Evolutionary conservation across 1,140 invertebrate species (phyloP), one percentile per base, ranked within the genome.

Genomic region (Spodoptera frugiperda): DNA sequence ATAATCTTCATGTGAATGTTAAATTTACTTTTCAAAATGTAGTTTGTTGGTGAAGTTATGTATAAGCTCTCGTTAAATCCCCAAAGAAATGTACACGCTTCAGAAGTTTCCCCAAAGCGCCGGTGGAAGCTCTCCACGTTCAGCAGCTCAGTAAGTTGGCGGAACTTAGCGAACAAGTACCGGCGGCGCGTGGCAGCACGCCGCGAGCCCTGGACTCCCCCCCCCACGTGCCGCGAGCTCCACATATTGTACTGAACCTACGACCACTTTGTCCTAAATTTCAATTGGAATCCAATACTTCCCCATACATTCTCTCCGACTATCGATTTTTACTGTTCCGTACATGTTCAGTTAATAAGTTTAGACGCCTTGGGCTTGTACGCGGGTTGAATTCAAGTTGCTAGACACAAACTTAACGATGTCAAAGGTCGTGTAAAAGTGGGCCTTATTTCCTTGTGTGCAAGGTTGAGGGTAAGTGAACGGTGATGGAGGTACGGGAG

Each of bases 261-360:
- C n/a, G 11, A 25, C 9, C 44, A 21, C 30, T 72, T 72, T 72
- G 55, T 57, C 57, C 39, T 12, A 57, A 33, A 72, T 72, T 68
- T 72, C 68, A 57, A 72, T 72, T 54, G 55, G 68, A n/a, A 15
- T 19, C 15, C 17, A 21, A 65, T 65, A 65, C 33, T 57, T 55
- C 21, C n/a, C 33, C 53, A 72, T 46, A 72, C 67, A 70, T 70
- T 70, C 51, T 53, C 46, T 55, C 57, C 15, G 33, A 19, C n/a
- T 11, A 72, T 72, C 53, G 68, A 72, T 72, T 72, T 72, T 48
- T 72, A 33, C 39, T 10, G 61, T 39, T 46, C 53, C 30, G 21
- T 51, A 70, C 63, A 55, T 71, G 79, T 75, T 57, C 78, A 80
- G 71, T 78, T 80, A 80, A 80, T 80, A 80, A 80, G 79, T 80